Evolutionary conservation across 1,140 invertebrate species (phyloP).

Genomic region (Ceratina calcarata): DNA sequence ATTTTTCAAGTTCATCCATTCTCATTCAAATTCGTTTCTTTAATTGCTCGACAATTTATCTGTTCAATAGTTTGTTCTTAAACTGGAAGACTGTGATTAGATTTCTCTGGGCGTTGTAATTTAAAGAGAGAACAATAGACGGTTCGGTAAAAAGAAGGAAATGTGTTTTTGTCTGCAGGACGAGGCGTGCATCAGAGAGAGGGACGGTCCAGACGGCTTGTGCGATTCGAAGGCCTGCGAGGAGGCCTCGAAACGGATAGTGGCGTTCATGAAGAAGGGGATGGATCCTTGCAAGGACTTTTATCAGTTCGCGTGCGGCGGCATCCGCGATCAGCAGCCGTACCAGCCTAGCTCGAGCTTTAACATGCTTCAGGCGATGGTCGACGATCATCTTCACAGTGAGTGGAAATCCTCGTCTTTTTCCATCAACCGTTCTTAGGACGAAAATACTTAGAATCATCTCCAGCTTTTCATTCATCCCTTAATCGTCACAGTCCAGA

Average conservation of each 20-base stretch:
- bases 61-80: too few species aligned
- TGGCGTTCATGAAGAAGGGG: constrained; percentile 75
- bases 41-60: too few species aligned
- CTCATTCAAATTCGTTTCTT: too few species aligned
- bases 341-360: constrained; percentile 74
- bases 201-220: constrained; percentile 70
- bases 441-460: too few species aligned
- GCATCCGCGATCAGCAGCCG: constrained; percentile 74
- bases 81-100: too few species aligned
- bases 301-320: constrained; percentile 86
- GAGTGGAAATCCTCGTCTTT: constrained; percentile 51
- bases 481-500: too few species aligned
- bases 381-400: constrained; percentile 76
- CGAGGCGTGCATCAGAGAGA: constrained; percentile 71
- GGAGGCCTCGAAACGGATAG: constrained; percentile 75
- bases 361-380: constrained; percentile 74
- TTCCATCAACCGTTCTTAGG: background rate
- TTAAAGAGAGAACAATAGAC: too few species aligned
- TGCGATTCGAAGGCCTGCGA: constrained; percentile 75
- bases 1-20: too few species aligned
- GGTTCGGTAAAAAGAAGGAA: background rate
- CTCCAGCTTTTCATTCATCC: background rate
- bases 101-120: too few species aligned
- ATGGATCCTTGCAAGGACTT: constrained; percentile 85
- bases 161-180: constrained; percentile 63